phyloP scores from a whole-genome alignment of 2,888 invertebrate genomes.

The Agriotes lineatus region DNA sequence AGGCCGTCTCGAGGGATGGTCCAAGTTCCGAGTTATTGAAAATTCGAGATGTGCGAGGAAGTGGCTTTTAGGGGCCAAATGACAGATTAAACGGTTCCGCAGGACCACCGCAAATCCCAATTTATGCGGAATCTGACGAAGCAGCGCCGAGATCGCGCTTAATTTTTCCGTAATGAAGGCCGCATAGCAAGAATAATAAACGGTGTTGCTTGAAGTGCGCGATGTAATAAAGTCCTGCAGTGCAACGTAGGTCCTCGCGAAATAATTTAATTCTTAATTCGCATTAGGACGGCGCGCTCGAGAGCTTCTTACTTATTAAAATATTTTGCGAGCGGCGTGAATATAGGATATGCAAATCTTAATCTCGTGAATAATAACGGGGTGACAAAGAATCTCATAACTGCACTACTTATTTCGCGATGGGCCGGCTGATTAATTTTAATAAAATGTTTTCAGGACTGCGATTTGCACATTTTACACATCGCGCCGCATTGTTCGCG shows the following conservation, averaged over 20 bases:
- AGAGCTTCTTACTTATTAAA: constrained; percentile 48
- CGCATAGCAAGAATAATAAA: constrained; percentile 20
- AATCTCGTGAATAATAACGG: constrained; percentile 49
- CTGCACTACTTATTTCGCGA: constrained; percentile 43
- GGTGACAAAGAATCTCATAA: constrained; percentile 44
- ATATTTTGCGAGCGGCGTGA: constrained; percentile 46
- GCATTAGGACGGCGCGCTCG: constrained; percentile 37
- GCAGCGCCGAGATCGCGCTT: too few species aligned
- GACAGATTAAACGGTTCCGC: too few species aligned
- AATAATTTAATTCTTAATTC: constrained; percentile 45
- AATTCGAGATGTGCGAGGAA: neutral
- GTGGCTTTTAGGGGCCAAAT: too few species aligned
- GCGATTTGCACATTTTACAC: neutral
- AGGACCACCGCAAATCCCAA: too few species aligned
- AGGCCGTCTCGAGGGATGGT: too few species aligned
- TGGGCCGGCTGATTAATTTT: constrained; percentile 30
- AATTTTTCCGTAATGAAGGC: constrained; percentile 18
- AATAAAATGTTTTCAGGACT: constrained; percentile 17
- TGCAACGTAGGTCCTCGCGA: constrained; percentile 36
- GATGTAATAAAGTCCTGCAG: constrained; percentile 32
- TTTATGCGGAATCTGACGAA: too few species aligned
- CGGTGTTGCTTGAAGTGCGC: constrained; percentile 26
- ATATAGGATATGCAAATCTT: constrained; percentile 49
- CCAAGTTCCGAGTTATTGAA: neutral
- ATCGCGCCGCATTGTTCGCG: too few species aligned